Base-by-base conservation (phyloP, 2,888 invertebrate genomes). In the Alsophila aescularia region DNA sequence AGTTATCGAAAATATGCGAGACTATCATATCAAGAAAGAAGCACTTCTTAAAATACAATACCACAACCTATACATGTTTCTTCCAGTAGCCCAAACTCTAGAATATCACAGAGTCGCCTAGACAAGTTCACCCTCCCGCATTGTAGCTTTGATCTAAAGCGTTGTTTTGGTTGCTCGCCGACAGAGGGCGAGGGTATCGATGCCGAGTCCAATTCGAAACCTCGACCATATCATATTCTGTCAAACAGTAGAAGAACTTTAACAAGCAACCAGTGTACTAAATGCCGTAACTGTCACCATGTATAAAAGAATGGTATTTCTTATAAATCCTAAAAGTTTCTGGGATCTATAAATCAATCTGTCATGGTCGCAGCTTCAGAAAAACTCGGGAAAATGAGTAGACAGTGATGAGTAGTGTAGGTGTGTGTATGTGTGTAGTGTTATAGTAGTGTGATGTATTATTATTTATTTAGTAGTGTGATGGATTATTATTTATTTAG, bases 71-170 rank as follows among this genome's bases (percentile, higher is more conserved):
- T 1, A 7, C 24, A 18, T 5, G 34, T 27, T 39, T 14, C 41
- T 60, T 66, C 57, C 24, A 62, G 54, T 21, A 10, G 7, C 6
- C n/a, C 10, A 21, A 44, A n/a, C 8, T 72, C 3, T 10, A 10
- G 37, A 43, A 39, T 41, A 54, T 60, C 56, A 64, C 71, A 77
- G 67, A 68, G 68, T 81, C 83, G 82, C 77, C 80, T 85, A 87
- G 87, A 85, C 87, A 83, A 85, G 85, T 85, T 85, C 85, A 81
- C 89, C 89, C 88, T 82, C 80, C 74, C 70, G 77, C 81, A 83
- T 85, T 86, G 86, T 86, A 79, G 79, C 90, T 90, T 90, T 90
- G 90, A 90, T 89, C 85, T 89, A 52, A 55, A 71, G 73, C 71
- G 74, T 66, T 87, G 88, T 88, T 90, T 87, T 84, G 88, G 85